Conservation (phyloP, 1,140 invertebrate genomes). For the Saccostrea echinata region DNA sequence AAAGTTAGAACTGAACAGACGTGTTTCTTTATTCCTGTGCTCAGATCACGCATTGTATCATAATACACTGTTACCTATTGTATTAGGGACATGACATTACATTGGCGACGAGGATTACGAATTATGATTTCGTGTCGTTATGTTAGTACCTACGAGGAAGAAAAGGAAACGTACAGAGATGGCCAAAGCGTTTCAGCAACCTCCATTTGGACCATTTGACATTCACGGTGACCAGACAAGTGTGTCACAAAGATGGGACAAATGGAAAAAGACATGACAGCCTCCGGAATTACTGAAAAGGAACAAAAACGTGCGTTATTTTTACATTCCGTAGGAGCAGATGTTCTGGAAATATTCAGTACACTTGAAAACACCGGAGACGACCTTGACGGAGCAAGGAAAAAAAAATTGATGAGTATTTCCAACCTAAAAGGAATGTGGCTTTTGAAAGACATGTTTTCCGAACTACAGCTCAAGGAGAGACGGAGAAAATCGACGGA, state of each 20-base stretch:
- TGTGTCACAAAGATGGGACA: constrained; percentile 2
- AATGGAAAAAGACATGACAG: not conserved
- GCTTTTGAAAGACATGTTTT: not conserved
- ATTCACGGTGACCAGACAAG: not conserved
- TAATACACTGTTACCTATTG: too few relatives aligned
- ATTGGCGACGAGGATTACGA: too few relatives aligned
- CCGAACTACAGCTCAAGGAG: not conserved
- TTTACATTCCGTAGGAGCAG: not conserved
- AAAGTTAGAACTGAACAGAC: too few relatives aligned
- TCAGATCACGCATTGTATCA: too few relatives aligned
- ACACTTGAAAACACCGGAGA: not conserved
- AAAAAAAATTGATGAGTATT: constrained; percentile 7
- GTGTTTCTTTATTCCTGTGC: too few relatives aligned
- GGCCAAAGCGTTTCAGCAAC: not conserved
- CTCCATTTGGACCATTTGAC: not conserved
- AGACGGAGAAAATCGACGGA: not conserved
- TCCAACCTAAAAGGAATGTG: not conserved
- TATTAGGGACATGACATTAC: too few relatives aligned
- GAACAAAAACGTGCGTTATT: not conserved
- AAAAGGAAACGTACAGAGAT: not conserved
- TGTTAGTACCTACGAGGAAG: not conserved
- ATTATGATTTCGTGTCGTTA: too few relatives aligned
- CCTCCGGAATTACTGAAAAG: not conserved
- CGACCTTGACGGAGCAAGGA: not conserved
- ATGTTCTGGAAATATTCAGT: not conserved